Evolutionary conservation across 2,888 invertebrate genomes (phyloP), one percentile per base, ranked within the genome.

Genomic region (Eristalis tenax): DNA sequence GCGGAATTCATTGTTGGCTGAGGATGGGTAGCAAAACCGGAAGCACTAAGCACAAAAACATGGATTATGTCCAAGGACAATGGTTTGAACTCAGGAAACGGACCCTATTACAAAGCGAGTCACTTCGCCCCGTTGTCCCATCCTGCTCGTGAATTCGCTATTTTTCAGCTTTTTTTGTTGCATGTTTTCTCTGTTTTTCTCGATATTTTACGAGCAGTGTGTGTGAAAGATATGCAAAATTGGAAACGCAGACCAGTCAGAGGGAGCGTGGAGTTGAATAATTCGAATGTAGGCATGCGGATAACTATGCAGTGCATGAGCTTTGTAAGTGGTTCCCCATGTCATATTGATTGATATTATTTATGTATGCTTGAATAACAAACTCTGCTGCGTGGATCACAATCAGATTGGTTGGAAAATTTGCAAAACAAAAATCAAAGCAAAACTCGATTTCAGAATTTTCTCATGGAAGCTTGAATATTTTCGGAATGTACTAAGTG

Each of bases 41-140:
- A 83, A 87, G 57, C 75, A 77, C 74, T 82, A 63, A 76, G 69
- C 71, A 70, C 61, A 74, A 73, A 68, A 83, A 83, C 73, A 80
- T 71, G 68, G 66, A 70, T 79, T 79, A 73, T 74, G 64, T 57
- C 65, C 32, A 43, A 77, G 56, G 79, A 82, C 86, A 87, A 82
- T 78, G 64, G 74, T 66, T 68, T 71, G 64, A 76, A 50, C 73
- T 75, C 63, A 69, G 78, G 71, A 78, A 78, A 66, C 75, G 50
- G 22, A 70, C 57, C 69, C 66, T 50, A 64, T 76, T 79, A 73
- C 78, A 79, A 68, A 71, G 69, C n/a, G 68, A 80, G 76, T 83
- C 83, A 83, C 79, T 83, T 83, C 75, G 79, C 79, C 76, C 87
- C 73, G 79, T 69, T 80, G 83, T 77, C 83, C 69, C 50, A 63